Conservation (phyloP, 2,888 invertebrate genomes). For the Xanthia togata region DNA sequence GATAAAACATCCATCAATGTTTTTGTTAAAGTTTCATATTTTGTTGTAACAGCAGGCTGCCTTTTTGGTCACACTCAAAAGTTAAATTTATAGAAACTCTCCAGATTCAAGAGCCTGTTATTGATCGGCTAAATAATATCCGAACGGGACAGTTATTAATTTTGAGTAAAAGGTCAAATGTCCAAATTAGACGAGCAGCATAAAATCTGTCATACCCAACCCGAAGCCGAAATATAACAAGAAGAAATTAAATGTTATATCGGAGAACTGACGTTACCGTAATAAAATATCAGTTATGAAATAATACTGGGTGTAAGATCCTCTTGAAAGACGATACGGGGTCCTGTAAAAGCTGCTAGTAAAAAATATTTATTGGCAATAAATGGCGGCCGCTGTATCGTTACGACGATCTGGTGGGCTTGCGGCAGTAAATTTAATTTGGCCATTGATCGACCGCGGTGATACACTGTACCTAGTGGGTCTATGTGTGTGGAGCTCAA, state of each 20-base stretch:
- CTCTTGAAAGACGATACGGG: conserved; percentile 73
- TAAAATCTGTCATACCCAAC: conserved; percentile 62
- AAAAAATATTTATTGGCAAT: conserved; percentile 87
- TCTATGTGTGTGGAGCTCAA: conserved; percentile 43
- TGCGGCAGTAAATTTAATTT: conserved; percentile 85
- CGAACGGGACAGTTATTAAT: conserved; percentile 14
- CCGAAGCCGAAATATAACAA: conserved; percentile 60
- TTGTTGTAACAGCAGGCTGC: not conserved
- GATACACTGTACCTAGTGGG: conserved; percentile 40
- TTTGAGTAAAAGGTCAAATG: conserved; percentile 38
- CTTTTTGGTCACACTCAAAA: not conserved
- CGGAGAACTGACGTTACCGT: conserved; percentile 67
- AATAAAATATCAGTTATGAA: conserved; percentile 73
- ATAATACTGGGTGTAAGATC: conserved; percentile 74
- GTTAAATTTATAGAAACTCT: not conserved
- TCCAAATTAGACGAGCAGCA: conserved; percentile 30
- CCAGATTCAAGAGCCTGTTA: not conserved
- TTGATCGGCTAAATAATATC: conserved; percentile 24
- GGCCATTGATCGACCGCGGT: conserved; percentile 69
- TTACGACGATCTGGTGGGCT: conserved; percentile 79
- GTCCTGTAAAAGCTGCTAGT: conserved; percentile 77
- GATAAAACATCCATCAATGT: not conserved
- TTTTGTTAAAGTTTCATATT: not conserved
- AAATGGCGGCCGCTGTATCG: conserved; percentile 81
- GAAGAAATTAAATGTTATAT: conserved; percentile 70